These are phyloP conservation scores for Tetragnatha versicolor DNA, from an alignment of 1,140 invertebrate species.

Conservation along the genomic window DNA sequence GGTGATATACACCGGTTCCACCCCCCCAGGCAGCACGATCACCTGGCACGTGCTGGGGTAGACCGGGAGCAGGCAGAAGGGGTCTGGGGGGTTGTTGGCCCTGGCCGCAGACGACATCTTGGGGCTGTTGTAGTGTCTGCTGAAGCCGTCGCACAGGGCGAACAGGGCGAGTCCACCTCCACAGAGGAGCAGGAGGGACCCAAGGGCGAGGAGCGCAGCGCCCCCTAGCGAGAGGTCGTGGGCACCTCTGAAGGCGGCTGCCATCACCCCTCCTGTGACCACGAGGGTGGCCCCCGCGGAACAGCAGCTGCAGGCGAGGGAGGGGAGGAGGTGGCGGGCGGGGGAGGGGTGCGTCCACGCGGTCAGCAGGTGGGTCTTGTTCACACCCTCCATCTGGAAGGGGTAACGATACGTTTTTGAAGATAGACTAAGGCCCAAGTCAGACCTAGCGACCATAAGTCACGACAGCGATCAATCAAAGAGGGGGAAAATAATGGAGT, in stretches of 20 bases:
- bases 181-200: background rate
- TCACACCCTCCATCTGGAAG: background rate
- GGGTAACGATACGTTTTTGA: too few relatives aligned
- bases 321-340: background rate
- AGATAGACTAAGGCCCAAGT: too few relatives aligned
- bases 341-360: conserved; percentile 2
- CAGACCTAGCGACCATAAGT: too few relatives aligned
- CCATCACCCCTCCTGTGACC: conserved; percentile 8
- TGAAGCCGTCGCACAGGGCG: background rate
- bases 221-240: background rate
- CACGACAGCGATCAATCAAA: too few relatives aligned
- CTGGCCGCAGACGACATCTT: conserved; percentile 37
- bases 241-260: background rate
- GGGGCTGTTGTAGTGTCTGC: background rate
- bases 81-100: conserved; percentile 4
- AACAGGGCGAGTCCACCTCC: background rate
- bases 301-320: background rate
- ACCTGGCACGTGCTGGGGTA: background rate
- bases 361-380: background rate
- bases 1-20: conserved; percentile 4
- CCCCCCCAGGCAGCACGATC: background rate
- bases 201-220: background rate
- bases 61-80: background rate
- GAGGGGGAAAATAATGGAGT: too few relatives aligned
- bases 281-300: background rate